Percentiles rank a stretch among this genome's conserved stretches.
Conservation (phyloP, 2,113 vertebrate species). For the Hippocampus zosterae region DNA sequence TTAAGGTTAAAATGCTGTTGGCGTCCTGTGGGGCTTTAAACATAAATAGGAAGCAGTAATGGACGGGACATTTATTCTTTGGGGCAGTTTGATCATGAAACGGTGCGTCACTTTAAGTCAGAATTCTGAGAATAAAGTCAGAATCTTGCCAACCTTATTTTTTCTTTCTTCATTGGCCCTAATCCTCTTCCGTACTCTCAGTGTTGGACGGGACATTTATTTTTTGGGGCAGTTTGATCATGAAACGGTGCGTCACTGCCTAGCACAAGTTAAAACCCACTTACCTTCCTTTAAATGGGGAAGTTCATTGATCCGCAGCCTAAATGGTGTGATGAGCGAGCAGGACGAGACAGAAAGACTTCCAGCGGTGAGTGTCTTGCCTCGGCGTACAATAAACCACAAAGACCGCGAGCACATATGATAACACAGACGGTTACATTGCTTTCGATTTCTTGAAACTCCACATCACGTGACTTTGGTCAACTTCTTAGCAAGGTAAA, state of each 20-base stretch:
- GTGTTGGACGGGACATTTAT: background rate
- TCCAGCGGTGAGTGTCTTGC: no score
- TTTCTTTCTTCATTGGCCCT: no score
- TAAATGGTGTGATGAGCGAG: background rate
- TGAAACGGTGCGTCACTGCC: background rate
- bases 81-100: background rate
- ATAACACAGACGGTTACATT: conserved; percentile 35
- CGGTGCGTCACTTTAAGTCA: no score
- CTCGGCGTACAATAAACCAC: background rate
- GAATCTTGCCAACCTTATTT: no score
- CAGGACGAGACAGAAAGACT: rapidly evolving
- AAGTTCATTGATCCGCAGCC: conserved; percentile 36
- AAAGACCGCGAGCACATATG: background rate
- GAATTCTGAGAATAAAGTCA: no score
- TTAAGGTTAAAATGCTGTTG: background rate
- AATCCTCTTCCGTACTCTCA: no score
- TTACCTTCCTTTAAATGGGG: conserved; percentile 36
- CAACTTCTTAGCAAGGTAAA: background rate
- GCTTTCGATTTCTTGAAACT: conserved; percentile 30
- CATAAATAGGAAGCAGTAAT: background rate
- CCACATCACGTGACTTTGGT: background rate
- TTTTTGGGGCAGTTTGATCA: background rate
- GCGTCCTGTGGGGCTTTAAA: background rate
- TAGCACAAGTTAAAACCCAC: conserved; percentile 29
- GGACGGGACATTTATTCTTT: background rate